These are phyloP conservation scores for Phalera bucephala DNA, from an alignment of 2,888 invertebrate species.

Conservation along the genomic window DNA sequence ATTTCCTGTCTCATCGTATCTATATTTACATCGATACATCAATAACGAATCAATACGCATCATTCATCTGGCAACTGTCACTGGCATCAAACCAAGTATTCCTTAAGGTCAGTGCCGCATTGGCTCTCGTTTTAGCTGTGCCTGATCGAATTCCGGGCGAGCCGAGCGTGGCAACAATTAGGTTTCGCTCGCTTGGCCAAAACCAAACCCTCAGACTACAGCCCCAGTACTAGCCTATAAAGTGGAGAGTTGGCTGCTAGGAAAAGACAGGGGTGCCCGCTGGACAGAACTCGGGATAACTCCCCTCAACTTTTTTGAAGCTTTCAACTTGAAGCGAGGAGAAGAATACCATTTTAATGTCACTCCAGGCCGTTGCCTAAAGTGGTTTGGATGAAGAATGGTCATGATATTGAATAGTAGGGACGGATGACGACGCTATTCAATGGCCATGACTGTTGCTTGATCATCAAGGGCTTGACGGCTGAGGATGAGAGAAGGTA, in stretches of 20 bases:
- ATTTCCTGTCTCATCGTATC: constrained; percentile 15
- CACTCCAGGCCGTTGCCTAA: constrained; percentile 89
- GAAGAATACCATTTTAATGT: constrained; percentile 94
- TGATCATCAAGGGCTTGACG: constrained; percentile 84
- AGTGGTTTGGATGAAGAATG: constrained; percentile 93
- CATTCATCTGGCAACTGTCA: constrained; percentile 50
- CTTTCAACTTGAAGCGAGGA: constrained; percentile 91
- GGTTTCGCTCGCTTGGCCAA: constrained; percentile 92
- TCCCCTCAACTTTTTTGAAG: constrained; percentile 91
- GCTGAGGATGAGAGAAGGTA: constrained; percentile 91
- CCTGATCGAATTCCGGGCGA: constrained; percentile 90
- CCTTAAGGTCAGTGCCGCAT: constrained; percentile 63
- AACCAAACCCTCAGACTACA: constrained; percentile 85
- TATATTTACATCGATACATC: constrained; percentile 23
- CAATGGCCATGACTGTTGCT: constrained; percentile 82
- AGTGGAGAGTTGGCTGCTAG: constrained; percentile 91
- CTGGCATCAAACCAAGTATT: constrained; percentile 66
- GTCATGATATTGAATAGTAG: constrained; percentile 85
- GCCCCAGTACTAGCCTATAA: constrained; percentile 92
- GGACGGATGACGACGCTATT: constrained; percentile 82
- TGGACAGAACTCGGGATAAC: constrained; percentile 93
- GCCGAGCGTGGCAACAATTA: constrained; percentile 91
- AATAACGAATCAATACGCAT: constrained; percentile 39
- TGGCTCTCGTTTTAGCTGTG: constrained; percentile 85
- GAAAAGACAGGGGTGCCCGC: constrained; percentile 91